Conservation (phyloP, 2,888 invertebrate species). For the Gari tellinella region DNA sequence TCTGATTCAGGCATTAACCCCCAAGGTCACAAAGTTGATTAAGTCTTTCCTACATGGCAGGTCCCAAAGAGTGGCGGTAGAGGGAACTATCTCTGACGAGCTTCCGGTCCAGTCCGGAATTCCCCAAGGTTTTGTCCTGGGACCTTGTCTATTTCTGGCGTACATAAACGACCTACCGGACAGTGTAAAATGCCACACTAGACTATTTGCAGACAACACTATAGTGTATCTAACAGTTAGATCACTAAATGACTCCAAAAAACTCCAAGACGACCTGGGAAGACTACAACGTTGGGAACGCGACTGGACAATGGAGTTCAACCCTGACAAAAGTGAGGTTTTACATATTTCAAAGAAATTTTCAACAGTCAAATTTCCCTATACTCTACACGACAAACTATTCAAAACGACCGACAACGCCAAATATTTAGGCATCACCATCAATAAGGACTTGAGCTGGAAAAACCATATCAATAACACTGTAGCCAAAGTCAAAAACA, state of each 20-base stretch:
- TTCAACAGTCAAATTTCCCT: conserved; percentile 9
- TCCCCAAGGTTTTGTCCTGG: conserved; percentile 25
- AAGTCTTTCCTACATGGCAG: conserved; percentile 18
- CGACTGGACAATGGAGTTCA: conserved; percentile 18
- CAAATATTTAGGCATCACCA: conserved; percentile 1
- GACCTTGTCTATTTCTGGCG: conserved; percentile 27
- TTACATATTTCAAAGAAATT: conserved; percentile 3
- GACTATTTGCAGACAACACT: conserved; percentile 19
- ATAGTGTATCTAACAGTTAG: conserved; percentile 10
- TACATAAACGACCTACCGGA: conserved; percentile 30
- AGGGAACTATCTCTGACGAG: conserved; percentile 10
- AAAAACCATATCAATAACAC: conserved; percentile 10
- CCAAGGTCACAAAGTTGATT: conserved; percentile 17
- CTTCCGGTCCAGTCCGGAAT: conserved; percentile 18
- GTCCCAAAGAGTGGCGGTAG: conserved; percentile 15
- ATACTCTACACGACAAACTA: conserved; percentile 10
- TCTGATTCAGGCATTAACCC: conserved; percentile 7
- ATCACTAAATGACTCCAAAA: conserved; percentile 1
- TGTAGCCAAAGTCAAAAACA: conserved; percentile 1
- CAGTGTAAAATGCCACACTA: conserved; percentile 1
- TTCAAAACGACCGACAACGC: conserved; percentile 12
- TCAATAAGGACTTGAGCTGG: conserved; percentile 9
- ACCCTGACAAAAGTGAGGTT: conserved; percentile 19
- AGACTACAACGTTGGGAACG: conserved; percentile 13
- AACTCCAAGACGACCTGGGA: conserved; percentile 8